Evolutionary conservation across 2,888 invertebrate species (phyloP), one percentile per base, ranked within the genome.

Genomic region (Lasioglossum lativentre): DNA sequence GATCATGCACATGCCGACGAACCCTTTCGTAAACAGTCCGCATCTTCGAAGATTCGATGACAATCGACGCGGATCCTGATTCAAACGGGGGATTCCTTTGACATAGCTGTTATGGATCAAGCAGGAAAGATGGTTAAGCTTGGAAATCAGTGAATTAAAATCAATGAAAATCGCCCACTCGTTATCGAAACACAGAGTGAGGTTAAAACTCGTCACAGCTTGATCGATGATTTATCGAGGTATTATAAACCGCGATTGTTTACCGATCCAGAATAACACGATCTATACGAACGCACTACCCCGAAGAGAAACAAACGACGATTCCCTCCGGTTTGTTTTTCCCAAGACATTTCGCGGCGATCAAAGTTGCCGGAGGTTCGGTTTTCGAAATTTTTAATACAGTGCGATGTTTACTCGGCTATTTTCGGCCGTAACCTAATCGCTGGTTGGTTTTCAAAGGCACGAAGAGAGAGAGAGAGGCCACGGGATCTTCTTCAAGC

Each of bases 271-370:
- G 68, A 68, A 38, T 38, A 68, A 68, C 40, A 38, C 68, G 38
- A 23, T 38, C 68, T n/a, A 34, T 40, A n/a, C 14, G 23, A 38
- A n/a, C 68, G 68, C 12, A 2, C 23, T 38, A 12, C 23, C 14
- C n/a, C 38, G 68, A 68, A 38, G 68, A 68, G 68, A 68, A 68
- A 68, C 68, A 68, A 68, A 68, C 68, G 68, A 68, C 40, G 68
- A 68, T 68, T 30, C 38, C 12, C 34, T 68, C 38, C 68, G 40
- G n/a, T 68, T 40, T 38, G 38, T 38, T 38, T 68, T 34, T 38
- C 38, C 63, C 6, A 30, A 63, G 40, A 38, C 68, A 38, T 23
- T 38, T 68, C 12, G 34, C 23, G 40, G 34, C 38, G 63, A n/a
- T 68, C 68, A 38, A 38, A 68, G 68, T 68, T 4, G 68, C 10